These are phyloP conservation scores for Glaucidium brasilianum DNA, from an alignment of 2,113 vertebrate species.

Conservation along the genomic window DNA sequence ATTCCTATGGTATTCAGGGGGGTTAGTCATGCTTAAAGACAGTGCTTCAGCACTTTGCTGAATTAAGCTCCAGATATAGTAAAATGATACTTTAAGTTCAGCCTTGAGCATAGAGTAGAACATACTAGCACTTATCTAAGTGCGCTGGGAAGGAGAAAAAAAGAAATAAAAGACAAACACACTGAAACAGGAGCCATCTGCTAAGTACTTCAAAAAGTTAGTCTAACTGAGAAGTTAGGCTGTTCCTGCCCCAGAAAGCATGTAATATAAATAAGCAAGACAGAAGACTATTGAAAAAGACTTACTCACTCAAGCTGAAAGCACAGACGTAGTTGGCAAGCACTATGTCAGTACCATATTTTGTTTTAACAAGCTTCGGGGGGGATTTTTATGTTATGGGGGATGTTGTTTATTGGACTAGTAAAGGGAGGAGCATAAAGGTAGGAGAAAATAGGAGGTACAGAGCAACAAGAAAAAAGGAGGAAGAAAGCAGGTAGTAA, in stretches of 20 bases:
- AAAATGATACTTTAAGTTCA: not conserved
- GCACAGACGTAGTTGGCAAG: conserved; percentile 24
- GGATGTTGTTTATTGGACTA: not conserved
- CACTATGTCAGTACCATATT: not conserved
- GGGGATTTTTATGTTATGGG: not conserved
- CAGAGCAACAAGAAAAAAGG: not conserved
- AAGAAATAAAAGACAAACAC: not conserved
- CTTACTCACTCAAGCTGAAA: not conserved
- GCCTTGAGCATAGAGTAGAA: not conserved
- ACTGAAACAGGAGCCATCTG: conserved; percentile 49
- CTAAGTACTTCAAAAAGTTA: conserved; percentile 33
- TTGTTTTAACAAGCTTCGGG: not conserved
- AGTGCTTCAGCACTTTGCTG: not conserved
- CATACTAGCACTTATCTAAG: conserved; percentile 26
- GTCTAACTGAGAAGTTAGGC: conserved; percentile 12
- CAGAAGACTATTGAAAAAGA: conserved; percentile 9
- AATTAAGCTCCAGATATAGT: not conserved
- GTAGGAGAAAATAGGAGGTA: not conserved
- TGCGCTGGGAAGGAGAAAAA: not conserved
- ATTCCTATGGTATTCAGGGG: not conserved
- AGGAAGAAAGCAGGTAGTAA: not conserved
- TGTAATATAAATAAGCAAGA: conserved; percentile 31
- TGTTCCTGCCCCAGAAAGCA: conserved; percentile 25
- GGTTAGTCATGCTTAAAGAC: not conserved
- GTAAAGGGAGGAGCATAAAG: not conserved